Evolutionary conservation across 2,797 vertebrate species (phyloP).

Genomic region (Morus bassanus): DNA sequence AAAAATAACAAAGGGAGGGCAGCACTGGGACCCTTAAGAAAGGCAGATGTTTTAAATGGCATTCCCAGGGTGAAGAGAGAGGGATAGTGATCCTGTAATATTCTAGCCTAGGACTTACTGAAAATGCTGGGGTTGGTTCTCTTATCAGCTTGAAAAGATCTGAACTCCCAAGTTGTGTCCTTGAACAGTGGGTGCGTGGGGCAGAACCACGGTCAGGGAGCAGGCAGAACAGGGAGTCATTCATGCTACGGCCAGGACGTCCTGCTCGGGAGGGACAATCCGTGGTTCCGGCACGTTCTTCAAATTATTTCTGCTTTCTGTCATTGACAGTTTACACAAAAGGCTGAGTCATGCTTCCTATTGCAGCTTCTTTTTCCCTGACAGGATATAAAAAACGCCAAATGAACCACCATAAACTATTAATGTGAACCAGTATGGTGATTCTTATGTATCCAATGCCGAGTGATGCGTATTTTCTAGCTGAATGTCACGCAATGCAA

Average conservation of each 20-base stretch:
- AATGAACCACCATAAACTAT: neutral
- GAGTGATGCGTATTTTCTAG: neutral
- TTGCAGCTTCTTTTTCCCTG: neutral
- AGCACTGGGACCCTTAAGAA: neutral
- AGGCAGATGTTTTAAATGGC: neutral
- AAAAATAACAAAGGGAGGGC: neutral
- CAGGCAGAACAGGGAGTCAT: neutral
- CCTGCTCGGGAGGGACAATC: neutral
- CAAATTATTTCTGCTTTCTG: neutral
- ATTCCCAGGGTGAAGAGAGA: neutral
- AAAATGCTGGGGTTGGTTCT: neutral
- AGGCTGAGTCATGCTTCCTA: neutral
- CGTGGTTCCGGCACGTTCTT: accelerated
- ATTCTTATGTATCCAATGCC: accelerated
- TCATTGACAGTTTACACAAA: neutral
- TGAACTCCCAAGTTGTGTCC: accelerated
- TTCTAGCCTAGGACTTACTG: neutral
- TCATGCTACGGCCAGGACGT: neutral
- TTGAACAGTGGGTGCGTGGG: accelerated
- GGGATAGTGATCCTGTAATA: too few species aligned
- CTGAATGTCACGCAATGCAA: neutral
- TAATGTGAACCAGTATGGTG: neutral
- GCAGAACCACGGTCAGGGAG: neutral
- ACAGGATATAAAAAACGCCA: neutral
- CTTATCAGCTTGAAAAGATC: neutral